phyloP scores from a whole-genome alignment of 30 jellyfish, hydroid and myxozoan genomes.

The Haliclystus octoradiatus region DNA sequence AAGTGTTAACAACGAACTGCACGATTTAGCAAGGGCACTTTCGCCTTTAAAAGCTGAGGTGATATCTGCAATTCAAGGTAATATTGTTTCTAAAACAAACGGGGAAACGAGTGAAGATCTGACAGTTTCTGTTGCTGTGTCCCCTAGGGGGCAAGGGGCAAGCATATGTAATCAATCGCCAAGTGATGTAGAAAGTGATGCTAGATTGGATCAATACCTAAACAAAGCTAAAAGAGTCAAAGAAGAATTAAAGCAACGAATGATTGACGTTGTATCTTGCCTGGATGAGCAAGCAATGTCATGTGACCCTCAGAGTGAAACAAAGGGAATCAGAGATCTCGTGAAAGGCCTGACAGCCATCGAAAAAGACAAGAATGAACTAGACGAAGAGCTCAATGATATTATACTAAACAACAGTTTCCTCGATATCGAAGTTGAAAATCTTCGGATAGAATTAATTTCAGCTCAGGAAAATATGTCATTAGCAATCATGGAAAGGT shows the following conservation, averaged over 20 bases:
- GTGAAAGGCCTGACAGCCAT: conserved; percentile 40
- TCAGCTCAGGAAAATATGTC: conserved; percentile 72
- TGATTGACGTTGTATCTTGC: neutral
- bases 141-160: neutral
- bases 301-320: neutral
- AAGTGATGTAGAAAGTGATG: neutral
- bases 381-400: conserved; percentile 61
- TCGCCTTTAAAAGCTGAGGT: conserved; percentile 93
- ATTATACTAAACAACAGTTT: conserved; percentile 28
- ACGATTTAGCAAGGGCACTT: conserved; percentile 91
- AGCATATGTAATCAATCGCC: neutral
- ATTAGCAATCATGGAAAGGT: conserved; percentile 63
- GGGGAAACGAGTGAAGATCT: conserved; percentile 2
- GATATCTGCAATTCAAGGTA: conserved; percentile 47
- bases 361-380: conserved; percentile 38
- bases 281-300: neutral
- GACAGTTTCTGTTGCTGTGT: neutral
- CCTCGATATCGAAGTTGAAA: conserved; percentile 22
- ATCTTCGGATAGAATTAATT: conserved; percentile 45
- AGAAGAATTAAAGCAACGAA: neutral
- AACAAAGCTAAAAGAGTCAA: neutral
- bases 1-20: conserved; percentile 58
- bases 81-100: neutral
- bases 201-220: neutral
- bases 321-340: conserved; percentile 19